A percentile compares a stretch with the other conserved stretches of the same genome.
phyloP scores from a whole-genome alignment of 2,888 invertebrate species.

The Caenorhabditis sp. region DNA sequence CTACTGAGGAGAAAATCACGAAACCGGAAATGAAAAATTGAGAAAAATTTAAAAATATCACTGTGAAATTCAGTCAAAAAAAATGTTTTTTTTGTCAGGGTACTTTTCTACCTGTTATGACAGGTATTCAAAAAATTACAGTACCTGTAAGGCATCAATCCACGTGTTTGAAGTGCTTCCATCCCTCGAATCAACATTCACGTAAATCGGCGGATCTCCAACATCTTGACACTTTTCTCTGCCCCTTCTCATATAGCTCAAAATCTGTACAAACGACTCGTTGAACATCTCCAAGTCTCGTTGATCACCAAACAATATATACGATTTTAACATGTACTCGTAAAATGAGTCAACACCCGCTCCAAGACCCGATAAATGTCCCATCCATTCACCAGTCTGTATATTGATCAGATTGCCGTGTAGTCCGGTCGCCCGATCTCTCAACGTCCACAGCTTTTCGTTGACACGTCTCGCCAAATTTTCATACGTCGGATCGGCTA shows the following conservation, averaged over 20 bases:
- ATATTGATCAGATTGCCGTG: constrained; percentile 77
- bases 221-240: constrained; percentile 57
- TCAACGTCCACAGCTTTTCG: constrained; percentile 74
- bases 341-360: constrained; percentile 78
- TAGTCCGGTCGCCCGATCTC: constrained; percentile 76
- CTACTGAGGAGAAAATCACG: too few relatives aligned
- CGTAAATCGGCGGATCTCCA: constrained; percentile 77
- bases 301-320: constrained; percentile 76
- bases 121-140: too few relatives aligned
- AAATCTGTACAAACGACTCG: constrained; percentile 75
- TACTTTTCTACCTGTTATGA: too few relatives aligned
- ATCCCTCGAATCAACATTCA: constrained; percentile 78
- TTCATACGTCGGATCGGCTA: constrained; percentile 76
- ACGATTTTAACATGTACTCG: constrained; percentile 77
- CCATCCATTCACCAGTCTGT: constrained; percentile 77
- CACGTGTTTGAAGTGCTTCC: constrained; percentile 76
- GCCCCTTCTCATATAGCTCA: constrained; percentile 76
- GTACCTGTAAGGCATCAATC: constrained; percentile 76
- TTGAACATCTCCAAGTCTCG: constrained; percentile 76
- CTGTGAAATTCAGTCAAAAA: too few relatives aligned
- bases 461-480: constrained; percentile 75
- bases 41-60: too few relatives aligned
- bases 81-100: too few relatives aligned
- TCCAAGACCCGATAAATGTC: constrained; percentile 76
- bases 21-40: too few relatives aligned